Base-by-base conservation (phyloP, 2,888 invertebrate species). In the Rhingia campestris region DNA sequence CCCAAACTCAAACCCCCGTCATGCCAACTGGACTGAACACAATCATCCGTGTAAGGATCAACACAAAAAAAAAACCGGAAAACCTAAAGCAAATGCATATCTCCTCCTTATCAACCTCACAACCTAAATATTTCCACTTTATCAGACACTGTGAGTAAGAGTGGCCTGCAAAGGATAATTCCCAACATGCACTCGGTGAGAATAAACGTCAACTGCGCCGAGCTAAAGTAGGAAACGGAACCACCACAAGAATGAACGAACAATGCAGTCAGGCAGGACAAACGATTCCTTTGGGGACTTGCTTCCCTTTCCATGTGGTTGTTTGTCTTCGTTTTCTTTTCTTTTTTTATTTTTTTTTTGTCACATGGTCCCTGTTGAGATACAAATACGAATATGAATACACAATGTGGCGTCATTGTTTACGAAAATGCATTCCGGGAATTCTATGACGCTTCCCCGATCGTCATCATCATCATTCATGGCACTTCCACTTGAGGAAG, bases 71-170 rank as follows among this genome's bases (percentile, higher is more conserved):
- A 9, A 32, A 64, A 45, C 45, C 32, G 14, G 59, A 56, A 33
- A 47, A 14, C 6, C 43, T 14, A 64, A 76, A 77, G 45, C 66
- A 43, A 73, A 73, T 73, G 73, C 51, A 69, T 47, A 74, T 33
- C 61, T 49, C 58, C 45, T 79, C 53, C 73, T 82, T 75, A 70
- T 80, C 80, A 80, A 66, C 74, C 53, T 54, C 58, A 41, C 74
- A 79, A 80, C 84, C 74, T 59, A 80, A 80, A 84, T 80, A 54
- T 74, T 37, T 66, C 49, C 37, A 59, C 37, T 64, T 47, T 84
- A 77, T 73, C 73, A 47, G 54, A 66, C 49, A 22, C n/a, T 10
- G 35, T 22, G 30, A 45, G 35, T 72, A 14, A 39, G 9, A 3
- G 14, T 14, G 30, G 41, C 7, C 45, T 6, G 53, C 37, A 33